phyloP scores from a whole-genome alignment of 2,113 vertebrate genomes.

The Otis tarda region DNA sequence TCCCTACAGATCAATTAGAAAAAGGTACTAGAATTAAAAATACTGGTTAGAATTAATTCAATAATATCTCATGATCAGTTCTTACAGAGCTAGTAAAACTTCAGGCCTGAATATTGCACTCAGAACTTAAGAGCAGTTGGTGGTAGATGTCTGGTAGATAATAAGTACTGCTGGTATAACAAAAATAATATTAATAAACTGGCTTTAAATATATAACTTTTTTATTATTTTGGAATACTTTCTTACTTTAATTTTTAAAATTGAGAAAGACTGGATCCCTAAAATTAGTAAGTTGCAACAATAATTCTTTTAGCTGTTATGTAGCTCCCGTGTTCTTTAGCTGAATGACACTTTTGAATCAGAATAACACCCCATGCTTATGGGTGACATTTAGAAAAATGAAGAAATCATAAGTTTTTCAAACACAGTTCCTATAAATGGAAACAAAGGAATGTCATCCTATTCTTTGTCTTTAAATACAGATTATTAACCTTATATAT shows the following conservation, averaged over 20 bases:
- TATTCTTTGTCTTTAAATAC: not conserved
- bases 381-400: not conserved
- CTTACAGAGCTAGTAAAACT: not conserved
- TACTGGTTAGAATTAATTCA: not conserved
- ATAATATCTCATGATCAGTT: not conserved
- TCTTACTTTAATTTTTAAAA: not conserved
- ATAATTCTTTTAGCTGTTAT: not conserved
- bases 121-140: not conserved
- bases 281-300: not conserved
- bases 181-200: not conserved
- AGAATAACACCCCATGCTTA: not conserved
- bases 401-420: not conserved
- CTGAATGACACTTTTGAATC: not conserved
- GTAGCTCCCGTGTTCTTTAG: not conserved
- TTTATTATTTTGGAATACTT: not conserved
- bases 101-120: not conserved
- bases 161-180: not conserved
- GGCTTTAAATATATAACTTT: not conserved
- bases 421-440: not conserved
- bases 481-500: not conserved
- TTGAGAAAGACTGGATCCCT: not conserved
- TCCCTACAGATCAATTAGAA: not conserved
- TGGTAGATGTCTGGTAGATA: not conserved
- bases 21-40: not conserved
- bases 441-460: not conserved